Evolutionary conservation across 2,888 invertebrate genomes (phyloP), one percentile per base, ranked within the genome.

Genomic region (Clepsis dumicolana): DNA sequence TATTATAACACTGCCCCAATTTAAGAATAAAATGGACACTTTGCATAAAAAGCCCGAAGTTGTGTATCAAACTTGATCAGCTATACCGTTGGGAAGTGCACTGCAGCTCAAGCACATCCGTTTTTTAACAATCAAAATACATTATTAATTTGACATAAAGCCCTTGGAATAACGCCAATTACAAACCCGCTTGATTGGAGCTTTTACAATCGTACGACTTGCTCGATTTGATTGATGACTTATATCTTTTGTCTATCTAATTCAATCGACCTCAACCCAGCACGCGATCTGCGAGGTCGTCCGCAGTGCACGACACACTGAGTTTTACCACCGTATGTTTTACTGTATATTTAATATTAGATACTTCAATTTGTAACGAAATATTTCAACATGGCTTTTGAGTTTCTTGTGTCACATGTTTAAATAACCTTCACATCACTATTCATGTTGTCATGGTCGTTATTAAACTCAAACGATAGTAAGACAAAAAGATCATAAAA

Each of bases 151-250:
- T 38, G 44, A 32, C 54, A 12, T 29, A 48, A 64, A 53, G 54
- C 32, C 18, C 14, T 56, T 56, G 21, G 24, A 56, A 21, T 32
- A 35, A 35, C 24, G 35, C 67, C 62, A 67, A 67, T 57, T 67
- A 63, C 50, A 63, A 24, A 63, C n/a, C 67, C 38, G 74, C 75
- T 78, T 74, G 78, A 75, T 76, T 74, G 35, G 73, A 74, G 75
- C 77, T 76, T 76, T 73, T 76, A 79, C 80, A 80, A 80, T 84
- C 78, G 79, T 76, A 81, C 21, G 70, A 80, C 75, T 77, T 72
- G 76, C 78, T 78, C 82, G 78, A 79, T 85, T 84, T 90, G 90
- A 89, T 89, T 88, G 87, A 90, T 88, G 85, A 79, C 78, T 78
- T 79, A 78, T 83, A 83, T 82, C 83, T 85, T 82, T 85, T 85